Conservation (phyloP, 2,113 vertebrate species). For the Rhabdornis inornatus region DNA sequence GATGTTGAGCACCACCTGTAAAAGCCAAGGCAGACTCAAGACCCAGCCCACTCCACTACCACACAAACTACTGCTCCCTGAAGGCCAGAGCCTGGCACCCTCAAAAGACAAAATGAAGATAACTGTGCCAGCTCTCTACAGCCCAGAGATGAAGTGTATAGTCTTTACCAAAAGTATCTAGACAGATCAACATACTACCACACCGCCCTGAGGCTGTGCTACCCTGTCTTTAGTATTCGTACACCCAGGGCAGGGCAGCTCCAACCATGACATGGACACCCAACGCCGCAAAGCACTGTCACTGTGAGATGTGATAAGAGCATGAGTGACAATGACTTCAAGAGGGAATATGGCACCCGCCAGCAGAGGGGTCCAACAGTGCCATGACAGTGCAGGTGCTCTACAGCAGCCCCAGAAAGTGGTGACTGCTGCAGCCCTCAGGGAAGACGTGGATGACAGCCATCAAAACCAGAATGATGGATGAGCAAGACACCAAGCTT, state of each 20-base stretch:
- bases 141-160: neutral
- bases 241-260: neutral
- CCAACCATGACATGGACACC: rapidly evolving
- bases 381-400: neutral
- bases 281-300: rapidly evolving
- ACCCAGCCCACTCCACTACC: neutral
- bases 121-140: neutral
- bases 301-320: rapidly evolving
- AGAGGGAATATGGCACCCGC: neutral
- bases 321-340: neutral
- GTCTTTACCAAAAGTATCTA: neutral
- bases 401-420: neutral
- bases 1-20: neutral
- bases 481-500: neutral
- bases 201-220: neutral
- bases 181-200: neutral
- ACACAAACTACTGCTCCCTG: neutral
- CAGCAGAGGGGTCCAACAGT: neutral
- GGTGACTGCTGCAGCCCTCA: neutral
- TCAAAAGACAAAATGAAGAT: neutral
- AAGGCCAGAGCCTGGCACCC: neutral
- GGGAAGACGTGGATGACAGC: neutral
- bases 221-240: neutral
- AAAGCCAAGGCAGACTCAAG: neutral
- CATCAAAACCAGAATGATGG: neutral